Percentiles rank a stretch among this genome's conserved stretches.
Conservation (phyloP, 2,113 vertebrate species). For the Zootoca vivipara region DNA sequence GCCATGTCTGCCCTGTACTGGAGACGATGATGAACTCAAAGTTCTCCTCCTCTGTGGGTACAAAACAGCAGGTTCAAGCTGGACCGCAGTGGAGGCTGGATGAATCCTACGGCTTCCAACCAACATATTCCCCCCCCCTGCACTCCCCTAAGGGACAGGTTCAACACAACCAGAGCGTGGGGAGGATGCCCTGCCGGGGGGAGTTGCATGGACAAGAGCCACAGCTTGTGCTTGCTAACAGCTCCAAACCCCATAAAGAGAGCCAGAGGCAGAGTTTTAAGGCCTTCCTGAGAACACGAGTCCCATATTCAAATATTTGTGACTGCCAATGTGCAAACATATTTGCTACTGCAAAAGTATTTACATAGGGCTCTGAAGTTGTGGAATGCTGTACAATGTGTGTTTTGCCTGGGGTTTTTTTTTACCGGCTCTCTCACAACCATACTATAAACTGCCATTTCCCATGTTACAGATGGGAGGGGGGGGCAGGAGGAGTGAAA, state of each 20-base stretch:
- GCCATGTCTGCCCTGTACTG: slow-evolving; percentile 95
- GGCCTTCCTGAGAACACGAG: neutral
- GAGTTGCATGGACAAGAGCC: neutral
- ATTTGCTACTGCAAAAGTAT: neutral
- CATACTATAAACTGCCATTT: no score
- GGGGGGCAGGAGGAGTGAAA: neutral
- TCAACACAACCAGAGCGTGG: neutral
- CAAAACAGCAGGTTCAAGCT: neutral
- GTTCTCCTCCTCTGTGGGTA: slow-evolving; percentile 86
- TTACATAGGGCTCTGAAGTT: neutral
- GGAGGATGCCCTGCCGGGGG: neutral
- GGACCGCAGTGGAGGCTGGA: neutral
- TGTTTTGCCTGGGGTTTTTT: neutral
- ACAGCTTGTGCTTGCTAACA: neutral
- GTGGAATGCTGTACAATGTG: neutral
- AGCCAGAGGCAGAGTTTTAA: neutral
- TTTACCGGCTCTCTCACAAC: neutral
- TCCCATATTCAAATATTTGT: neutral
- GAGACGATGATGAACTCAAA: slow-evolving; percentile 95
- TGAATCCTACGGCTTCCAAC: neutral
- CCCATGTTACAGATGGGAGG: neutral
- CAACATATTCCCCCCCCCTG: neutral
- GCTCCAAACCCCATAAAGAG: neutral
- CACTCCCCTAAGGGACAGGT: neutral
- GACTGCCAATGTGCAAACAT: neutral